Evolutionary conservation across 2,113 vertebrate species (phyloP), one percentile per base, ranked within the genome.

Genomic region (Lepisosteus oculatus): DNA sequence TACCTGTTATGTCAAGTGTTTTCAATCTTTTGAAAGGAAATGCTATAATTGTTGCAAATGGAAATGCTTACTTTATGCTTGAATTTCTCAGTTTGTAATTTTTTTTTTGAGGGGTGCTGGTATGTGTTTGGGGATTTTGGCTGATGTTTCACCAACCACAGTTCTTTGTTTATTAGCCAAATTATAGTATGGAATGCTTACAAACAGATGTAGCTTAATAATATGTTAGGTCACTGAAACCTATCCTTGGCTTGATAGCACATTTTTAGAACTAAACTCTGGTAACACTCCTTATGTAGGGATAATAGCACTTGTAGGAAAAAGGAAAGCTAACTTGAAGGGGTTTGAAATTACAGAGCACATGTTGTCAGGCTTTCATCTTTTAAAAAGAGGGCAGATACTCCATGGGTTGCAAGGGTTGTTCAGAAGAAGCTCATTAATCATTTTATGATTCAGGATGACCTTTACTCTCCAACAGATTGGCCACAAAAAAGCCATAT

Each of bases 221-320:
- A 87, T 85, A 29, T 29, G 29, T 29, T 29, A 29, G 29, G 83
- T 83, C 79, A 83, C 77, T 77, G 84, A 67, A 51, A 89, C 85
- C 85, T 85, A 87, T 80, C 78, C 54, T 74, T 55, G 77, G 85
- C 83, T 91, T 89, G 77, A 85, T 86, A 88, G 90, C 86, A 84
- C 86, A 86, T 84, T 76, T 74, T 72, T 71, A 76, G 74, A 70
- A 84, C 85, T 75, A 83, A 78, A 75, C 81, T 72, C 77, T 85
- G 87, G 83, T 76, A 51, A 6, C 85, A 85, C 80, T 86, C 73
- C 81, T 71, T 83, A 51, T 12, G 80, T 84, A 91, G 84, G 81
- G 77, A 90, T 87, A 89, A 88, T 84, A 81, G 77, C 82, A 87
- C 87, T 76, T 69, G 9, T 74, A 78, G 71, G 76, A 70, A 71